Percentiles rank a stretch among this genome's conserved stretches.
Evolutionary conservation across 2,113 vertebrate genomes (phyloP).

Genomic region (Hemiscyllium ocellatum): DNA sequence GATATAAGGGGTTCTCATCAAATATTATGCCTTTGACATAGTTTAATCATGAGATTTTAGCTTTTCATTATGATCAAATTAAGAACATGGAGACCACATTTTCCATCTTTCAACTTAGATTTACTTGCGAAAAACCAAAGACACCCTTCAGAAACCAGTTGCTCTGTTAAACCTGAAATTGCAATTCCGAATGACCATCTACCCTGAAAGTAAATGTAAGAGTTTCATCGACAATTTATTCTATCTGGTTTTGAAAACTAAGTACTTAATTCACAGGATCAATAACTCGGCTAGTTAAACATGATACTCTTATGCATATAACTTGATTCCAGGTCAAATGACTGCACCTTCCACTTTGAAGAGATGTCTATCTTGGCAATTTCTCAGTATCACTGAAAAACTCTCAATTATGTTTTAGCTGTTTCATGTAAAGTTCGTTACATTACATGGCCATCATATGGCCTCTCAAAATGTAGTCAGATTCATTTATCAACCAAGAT

Average conservation of each 20-base stretch:
- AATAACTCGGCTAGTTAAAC: not conserved
- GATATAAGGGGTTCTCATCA: not conserved
- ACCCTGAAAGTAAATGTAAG: not conserved
- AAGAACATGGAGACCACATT: not conserved
- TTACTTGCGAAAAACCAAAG: not conserved
- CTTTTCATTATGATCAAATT: not conserved
- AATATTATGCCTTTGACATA: not conserved
- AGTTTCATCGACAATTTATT: not conserved
- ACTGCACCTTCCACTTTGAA: too few relatives aligned
- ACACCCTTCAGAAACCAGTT: not conserved
- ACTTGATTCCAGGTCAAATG: too few relatives aligned
- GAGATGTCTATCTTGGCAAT: too few relatives aligned
- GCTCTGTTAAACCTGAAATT: not conserved
- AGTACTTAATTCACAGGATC: not conserved
- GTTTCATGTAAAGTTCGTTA: not conserved
- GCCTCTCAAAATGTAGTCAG: not conserved
- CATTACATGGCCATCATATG: not conserved
- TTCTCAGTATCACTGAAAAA: not conserved
- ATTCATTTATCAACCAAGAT: not conserved
- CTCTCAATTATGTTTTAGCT: not conserved
- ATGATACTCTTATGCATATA: too few relatives aligned
- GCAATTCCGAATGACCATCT: not conserved
- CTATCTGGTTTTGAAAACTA: not conserved
- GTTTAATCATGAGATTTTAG: not conserved
- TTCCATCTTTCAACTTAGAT: not conserved